Base-by-base conservation (phyloP, 2,113 vertebrate genomes). In the Psammodynastes pulverulentus region DNA sequence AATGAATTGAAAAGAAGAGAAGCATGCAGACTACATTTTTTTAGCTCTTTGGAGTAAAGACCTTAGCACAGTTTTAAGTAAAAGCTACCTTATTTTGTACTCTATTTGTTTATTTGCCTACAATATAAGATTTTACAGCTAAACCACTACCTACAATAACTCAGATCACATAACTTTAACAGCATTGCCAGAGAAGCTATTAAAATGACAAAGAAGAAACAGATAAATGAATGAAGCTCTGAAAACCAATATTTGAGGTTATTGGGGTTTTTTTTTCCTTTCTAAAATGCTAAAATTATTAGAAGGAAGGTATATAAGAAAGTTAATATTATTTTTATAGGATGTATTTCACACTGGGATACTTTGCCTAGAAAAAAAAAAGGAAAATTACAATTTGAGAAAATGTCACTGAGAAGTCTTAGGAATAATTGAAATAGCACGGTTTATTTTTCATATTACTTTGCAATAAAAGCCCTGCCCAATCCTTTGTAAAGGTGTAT, bases 81-180 rank as follows among this genome's bases (percentile, higher is more conserved):
- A 51, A 29, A 86, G 34, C 17, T 51, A 34, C 3, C 48, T n/a
- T n/a, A 51, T 79, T 23, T 79, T 79, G 19, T 48, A n/a, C 5
- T 67, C 26, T 62, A 29, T 26, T 9, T 10, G 21, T 51, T 1
- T 54, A 53, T 23, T 89, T 72, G 9, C 15, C 17, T 48, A n/a
- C 29, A 48, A 13, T 34, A 21, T 48, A 48, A 39, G 48, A 13
- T 10, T 23, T 43, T 7, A 84, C 34, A 85, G 7, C 4, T 62
- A 58, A 67, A 54, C 49, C 72, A 17, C 34, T 45, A 13, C 39
- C 24, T 17, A 84, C 67, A 95, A 96, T 87, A 91, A 34, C 34
- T 93, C 88, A 90, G 90, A 89, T 93, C 92, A 95, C 3, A 3
- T 67, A 52, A 88, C 15, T 23, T 88, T 23, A n/a, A 53, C 53